These are phyloP conservation scores for Drosophila prostipennis DNA, from an alignment of 2,888 invertebrate genomes.

Conservation along the genomic window DNA sequence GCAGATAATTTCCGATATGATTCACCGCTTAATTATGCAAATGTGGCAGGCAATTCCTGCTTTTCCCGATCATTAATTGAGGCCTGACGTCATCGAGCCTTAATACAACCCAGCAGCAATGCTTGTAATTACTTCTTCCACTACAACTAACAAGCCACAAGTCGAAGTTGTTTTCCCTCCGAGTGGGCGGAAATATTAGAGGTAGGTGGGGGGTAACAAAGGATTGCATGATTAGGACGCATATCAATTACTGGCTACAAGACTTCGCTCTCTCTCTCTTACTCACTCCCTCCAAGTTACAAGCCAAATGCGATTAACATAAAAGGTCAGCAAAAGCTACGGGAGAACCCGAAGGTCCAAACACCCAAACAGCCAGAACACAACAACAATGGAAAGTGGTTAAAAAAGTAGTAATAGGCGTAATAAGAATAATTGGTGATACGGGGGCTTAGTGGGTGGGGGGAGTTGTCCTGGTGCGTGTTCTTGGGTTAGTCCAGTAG, in stretches of 20 bases:
- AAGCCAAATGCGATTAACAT: constrained; percentile 74
- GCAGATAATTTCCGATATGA: constrained; percentile 13
- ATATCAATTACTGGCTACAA: constrained; percentile 83
- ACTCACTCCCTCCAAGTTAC: constrained; percentile 16
- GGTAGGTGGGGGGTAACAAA: constrained; percentile 31
- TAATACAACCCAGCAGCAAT: constrained; percentile 20
- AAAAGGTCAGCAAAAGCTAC: constrained; percentile 68
- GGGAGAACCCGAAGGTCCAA: constrained; percentile 16
- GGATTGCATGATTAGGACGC: constrained; percentile 80
- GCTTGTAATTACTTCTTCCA: constrained; percentile 46
- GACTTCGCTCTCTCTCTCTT: constrained; percentile 45
- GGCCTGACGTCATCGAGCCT: constrained; percentile 27
- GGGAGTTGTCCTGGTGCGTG: constrained; percentile 55
- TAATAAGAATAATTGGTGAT: constrained; percentile 81
- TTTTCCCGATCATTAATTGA: constrained; percentile 30
- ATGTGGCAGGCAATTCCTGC: constrained; percentile 18
- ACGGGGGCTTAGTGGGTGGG: constrained; percentile 37
- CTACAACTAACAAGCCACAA: constrained; percentile 45
- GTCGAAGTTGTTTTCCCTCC: constrained; percentile 28
- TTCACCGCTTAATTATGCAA: constrained; percentile 24
- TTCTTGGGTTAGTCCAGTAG: constrained; percentile 23
- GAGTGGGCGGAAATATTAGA: constrained; percentile 1
- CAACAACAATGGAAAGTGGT: constrained; percentile 60
- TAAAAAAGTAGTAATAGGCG: constrained; percentile 73
- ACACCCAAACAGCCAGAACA: constrained; percentile 18